phyloP scores from a whole-genome alignment of 2,113 vertebrate species.

The Columbina picui region DNA sequence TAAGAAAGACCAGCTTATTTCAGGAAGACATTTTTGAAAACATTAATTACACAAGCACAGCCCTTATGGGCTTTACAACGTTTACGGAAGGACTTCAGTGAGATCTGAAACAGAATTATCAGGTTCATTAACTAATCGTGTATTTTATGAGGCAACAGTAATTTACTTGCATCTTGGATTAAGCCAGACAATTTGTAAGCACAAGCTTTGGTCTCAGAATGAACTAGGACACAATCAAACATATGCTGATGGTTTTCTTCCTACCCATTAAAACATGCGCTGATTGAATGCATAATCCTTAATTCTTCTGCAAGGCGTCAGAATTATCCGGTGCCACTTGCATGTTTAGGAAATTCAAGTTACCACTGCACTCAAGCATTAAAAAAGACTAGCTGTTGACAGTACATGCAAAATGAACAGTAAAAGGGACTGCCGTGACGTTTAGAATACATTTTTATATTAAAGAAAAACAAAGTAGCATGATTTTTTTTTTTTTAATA shows the following conservation, averaged over 20 bases:
- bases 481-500: neutral
- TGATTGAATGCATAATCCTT: slow-evolving; percentile 53
- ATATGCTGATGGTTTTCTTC: slow-evolving; percentile 33
- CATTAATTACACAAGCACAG: neutral
- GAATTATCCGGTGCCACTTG: slow-evolving; percentile 49
- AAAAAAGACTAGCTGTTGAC: slow-evolving; percentile 62
- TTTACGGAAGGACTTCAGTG: neutral
- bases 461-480: neutral
- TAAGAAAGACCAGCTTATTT: neutral
- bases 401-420: slow-evolving; percentile 70
- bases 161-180: neutral
- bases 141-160: neutral
- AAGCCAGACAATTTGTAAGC: neutral
- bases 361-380: slow-evolving; percentile 67
- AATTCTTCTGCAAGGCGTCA: slow-evolving; percentile 58
- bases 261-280: slow-evolving; percentile 60
- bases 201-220: slow-evolving; percentile 75
- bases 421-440: slow-evolving; percentile 52
- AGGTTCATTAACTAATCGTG: neutral
- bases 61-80: neutral
- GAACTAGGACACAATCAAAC: slow-evolving; percentile 55
- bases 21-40: neutral
- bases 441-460: slow-evolving; percentile 2
- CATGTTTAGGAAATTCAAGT: slow-evolving; percentile 50
- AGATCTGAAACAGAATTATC: slow-evolving; percentile 20